Percentiles rank a stretch among this genome's conserved stretches.
Evolutionary conservation across 2,888 invertebrate genomes (phyloP).

Genomic region (Drosophila dives): DNA sequence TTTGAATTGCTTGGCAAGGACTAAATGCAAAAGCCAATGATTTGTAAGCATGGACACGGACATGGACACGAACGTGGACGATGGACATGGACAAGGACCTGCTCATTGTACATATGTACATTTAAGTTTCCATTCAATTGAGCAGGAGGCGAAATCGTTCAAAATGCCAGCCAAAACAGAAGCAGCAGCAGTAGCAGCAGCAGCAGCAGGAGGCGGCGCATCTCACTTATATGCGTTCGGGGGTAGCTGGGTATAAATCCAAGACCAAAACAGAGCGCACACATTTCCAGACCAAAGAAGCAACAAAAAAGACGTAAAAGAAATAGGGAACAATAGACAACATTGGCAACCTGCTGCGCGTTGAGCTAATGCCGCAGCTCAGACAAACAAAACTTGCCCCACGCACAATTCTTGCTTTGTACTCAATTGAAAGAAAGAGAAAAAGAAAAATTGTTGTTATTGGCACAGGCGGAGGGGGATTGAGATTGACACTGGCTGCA

Average conservation of each 20-base stretch:
- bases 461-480: constrained; percentile 15
- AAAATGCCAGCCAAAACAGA: constrained; percentile 55
- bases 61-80: constrained; percentile 23
- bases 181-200: constrained; percentile 20
- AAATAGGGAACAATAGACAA: constrained; percentile 64
- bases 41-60: constrained; percentile 67
- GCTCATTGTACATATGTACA: constrained; percentile 50
- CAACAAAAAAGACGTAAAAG: constrained; percentile 15
- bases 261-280: constrained; percentile 15
- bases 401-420: constrained; percentile 54
- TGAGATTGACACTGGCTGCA: constrained; percentile 36
- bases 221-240: constrained; percentile 65
- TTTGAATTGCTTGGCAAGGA: constrained; percentile 62
- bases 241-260: constrained; percentile 10
- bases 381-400: constrained; percentile 66
- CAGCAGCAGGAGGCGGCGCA: constrained; percentile 53
- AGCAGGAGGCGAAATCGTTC: constrained; percentile 62
- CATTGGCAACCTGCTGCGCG: constrained; percentile 75
- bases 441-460: constrained; percentile 10
- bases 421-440: constrained; percentile 48
- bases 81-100: constrained; percentile 21
- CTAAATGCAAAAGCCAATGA: constrained; percentile 69
- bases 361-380: constrained; percentile 71
- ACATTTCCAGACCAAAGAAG: constrained; percentile 13
- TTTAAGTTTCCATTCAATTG: constrained; percentile 74